Base-by-base conservation (phyloP, 2,113 vertebrate genomes). In the Ibidorhyncha struthersii region DNA sequence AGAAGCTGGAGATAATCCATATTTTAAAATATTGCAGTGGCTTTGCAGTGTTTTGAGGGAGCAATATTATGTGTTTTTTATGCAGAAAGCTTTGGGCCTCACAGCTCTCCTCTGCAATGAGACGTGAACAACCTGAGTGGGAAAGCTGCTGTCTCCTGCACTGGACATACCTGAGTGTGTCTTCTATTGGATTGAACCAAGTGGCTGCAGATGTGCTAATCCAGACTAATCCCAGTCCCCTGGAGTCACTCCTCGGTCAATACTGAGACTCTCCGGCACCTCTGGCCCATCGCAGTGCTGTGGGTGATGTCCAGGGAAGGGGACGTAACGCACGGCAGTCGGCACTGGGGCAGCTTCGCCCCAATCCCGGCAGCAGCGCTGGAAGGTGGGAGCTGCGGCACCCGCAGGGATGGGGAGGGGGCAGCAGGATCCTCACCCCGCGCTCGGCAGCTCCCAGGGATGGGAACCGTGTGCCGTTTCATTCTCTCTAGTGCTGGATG, bases 1-100 rank as follows among this genome's bases (percentile, higher is more conserved):
- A 78, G 94, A 40, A 92, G 72, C 80, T 92, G 90, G 76, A 85
- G 96, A 92, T 84, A 94, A 96, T 93, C 81, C 91, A n/a, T 72
- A 16, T 80, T 93, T 95, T 47, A 74, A 79, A 94, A 70, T 50
- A 71, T 52, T 81, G 77, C 45, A 9, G 92, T 18, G 61, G 61
- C 66, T 81, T 82, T 72, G 62, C 79, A 81, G 93, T 21, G n/a
- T 53, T 49, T 53, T 55, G 55, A 77, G 72, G 56, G 59, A 49
- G 82, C 14, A 26, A 22, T 26, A 5, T 14, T 20, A 50, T 0
- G 0, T 41, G 34, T 0, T 32, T 67, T 55, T 76, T 18, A 20
- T 66, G 58, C 36, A 40, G 79, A 34, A 50, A 47, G n/a, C 56
- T 56, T 43, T 38, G 65, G 9, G 9, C 26, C 8, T 59, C 83